Base-by-base conservation (phyloP, 2,113 vertebrate species). In the Himantopus leucocephalus region DNA sequence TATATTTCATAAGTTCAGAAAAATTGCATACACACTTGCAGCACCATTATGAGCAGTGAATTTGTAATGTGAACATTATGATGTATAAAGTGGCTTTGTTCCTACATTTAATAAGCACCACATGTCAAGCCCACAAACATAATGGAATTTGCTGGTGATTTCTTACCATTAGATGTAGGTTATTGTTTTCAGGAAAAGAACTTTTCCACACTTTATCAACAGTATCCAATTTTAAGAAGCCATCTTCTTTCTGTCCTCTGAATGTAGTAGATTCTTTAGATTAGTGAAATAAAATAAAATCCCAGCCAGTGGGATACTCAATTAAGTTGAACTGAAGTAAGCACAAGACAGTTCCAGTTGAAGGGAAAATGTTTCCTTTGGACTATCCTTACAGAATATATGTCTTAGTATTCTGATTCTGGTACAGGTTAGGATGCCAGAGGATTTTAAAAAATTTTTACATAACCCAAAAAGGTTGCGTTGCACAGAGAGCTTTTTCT, bases 71-170 rank as follows among this genome's bases (percentile, higher is more conserved):
- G 98, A 98, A 98, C 98, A 98, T 98, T 98, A 98, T 98, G 98
- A 98, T 98, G 91, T 98, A 98, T 98, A 99, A 99, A 99, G 98
- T 99, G 98, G 98, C 98, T 98, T 98, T 99, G 99, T 98, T 98
- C 98, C 97, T 98, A 98, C 97, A 98, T 99, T 99, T 99, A 99
- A 99, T 99, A 99, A 99, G 98, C 97, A 98, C 96, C 88, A 95
- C 98, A 98, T 98, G 98, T 98, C 98, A 99, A 98, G 94, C 92
- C 92, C 96, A 97, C 96, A 98, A 98, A 98, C 89, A 95, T 98
- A 98, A 98, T 97, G 96, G 97, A 98, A 98, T 98, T 97, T 98
- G 95, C 94, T 96, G 87, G 92, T 97, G 97, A 98, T 98, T 98
- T 98, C 97, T 97, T 98, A 96, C 97, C 96, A 97, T 98, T 98